Conservation (phyloP, 2,797 vertebrate genomes). For the Dermochelys coriacea region DNA sequence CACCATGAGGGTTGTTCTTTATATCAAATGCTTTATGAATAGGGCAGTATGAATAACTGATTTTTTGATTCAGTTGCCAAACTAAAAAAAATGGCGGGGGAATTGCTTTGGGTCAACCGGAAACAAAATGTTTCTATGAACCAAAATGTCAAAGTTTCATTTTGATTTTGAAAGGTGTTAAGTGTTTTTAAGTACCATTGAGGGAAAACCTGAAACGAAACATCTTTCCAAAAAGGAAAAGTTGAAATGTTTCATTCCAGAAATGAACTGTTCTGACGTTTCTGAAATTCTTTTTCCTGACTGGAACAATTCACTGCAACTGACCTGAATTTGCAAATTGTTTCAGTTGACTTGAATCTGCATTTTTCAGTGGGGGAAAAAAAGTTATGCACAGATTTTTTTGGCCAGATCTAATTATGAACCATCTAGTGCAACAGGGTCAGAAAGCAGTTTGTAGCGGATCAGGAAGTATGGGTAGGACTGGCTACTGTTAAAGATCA, state of each 20-base stretch:
- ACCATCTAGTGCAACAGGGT: conserved; percentile 47
- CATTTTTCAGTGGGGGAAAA: not conserved
- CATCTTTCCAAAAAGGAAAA: not conserved
- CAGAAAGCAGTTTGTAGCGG: not conserved
- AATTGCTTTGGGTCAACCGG: not conserved
- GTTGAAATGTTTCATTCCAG: not conserved
- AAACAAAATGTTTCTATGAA: not conserved
- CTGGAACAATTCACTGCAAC: not conserved
- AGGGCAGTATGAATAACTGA: too few relatives aligned
- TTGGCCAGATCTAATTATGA: conserved; percentile 7
- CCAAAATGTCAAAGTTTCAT: not conserved
- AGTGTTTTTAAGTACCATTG: not conserved
- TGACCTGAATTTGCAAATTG: not conserved
- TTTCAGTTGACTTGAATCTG: not conserved
- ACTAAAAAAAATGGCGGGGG: not conserved
- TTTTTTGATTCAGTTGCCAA: not conserved
- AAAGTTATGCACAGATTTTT: not conserved
- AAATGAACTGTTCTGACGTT: not conserved
- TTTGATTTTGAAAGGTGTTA: not conserved
- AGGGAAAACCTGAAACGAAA: not conserved
- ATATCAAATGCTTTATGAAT: conserved; percentile 4
- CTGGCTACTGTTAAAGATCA: not conserved
- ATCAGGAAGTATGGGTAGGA: not conserved
- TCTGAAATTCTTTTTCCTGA: not conserved
- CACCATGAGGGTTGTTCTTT: conserved; percentile 34